Base-by-base conservation (phyloP, 2,797 vertebrate genomes). In the Poeciliopsis turneri region DNA sequence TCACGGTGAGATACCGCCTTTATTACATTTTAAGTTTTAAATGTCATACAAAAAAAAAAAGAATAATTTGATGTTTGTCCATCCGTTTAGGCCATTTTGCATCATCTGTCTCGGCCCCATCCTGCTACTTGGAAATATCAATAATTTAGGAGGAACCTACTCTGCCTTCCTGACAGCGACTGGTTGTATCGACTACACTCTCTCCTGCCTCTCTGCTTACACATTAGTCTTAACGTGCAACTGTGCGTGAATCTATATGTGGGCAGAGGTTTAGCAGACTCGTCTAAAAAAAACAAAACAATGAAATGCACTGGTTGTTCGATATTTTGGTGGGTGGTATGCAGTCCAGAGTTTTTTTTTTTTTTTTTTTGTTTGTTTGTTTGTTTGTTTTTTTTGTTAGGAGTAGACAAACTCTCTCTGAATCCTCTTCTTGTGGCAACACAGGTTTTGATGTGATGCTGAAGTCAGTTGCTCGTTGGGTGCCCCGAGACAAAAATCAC, bases 91-190 rank as follows among this genome's bases (percentile, higher is more conserved):
- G 61, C 43, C 55, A 39, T 75, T 76, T 71, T 66, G 13, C 23
- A 30, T 47, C 47, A 0, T 49, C 36, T 69, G 41, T 71, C 49
- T 45, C 3, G 23, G 16, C 33, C 49, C 11, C 9, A 39, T 79
- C 41, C 59, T 68, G 72, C 25, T 41, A 49, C 41, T 51, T 8
- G 55, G 41, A 51, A 68, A 1, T 76, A 73, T 76, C 33, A 77
- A 79, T 79, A 77, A 79, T 79, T 73, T 43, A 76, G 25, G 39
- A 68, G 69, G 57, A 72, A 71, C 36, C 28, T 30, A 30, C 30
- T 45, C 55, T 28, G 25, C 74, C 43, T 75, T 46, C 74, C 43
- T 75, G 57, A 75, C 74, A 64, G 30, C 28, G 3, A 66, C 39
- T 11, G 53, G 28, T 74, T 49, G 70, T 57, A 55, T 78, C 43